Conservation (phyloP, 2,113 vertebrate species). For the Pelobates fuscus region DNA sequence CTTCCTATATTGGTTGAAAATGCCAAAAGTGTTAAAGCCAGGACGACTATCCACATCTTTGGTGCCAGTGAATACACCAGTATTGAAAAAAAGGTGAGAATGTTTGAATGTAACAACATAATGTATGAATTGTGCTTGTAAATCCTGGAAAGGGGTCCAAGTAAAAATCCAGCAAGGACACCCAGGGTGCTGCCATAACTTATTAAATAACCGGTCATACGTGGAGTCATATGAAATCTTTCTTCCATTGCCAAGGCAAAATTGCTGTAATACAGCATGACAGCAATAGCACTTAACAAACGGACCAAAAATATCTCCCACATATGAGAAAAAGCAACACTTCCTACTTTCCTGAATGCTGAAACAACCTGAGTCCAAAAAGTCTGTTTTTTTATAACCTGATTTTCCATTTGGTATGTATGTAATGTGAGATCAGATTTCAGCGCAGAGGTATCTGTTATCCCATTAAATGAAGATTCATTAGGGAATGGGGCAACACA, state of each 20-base stretch:
- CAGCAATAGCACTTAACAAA: conserved; percentile 84
- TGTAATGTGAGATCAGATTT: background rate
- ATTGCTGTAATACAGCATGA: conserved; percentile 92
- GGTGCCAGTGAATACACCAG: conserved; percentile 72
- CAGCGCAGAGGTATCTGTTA: background rate
- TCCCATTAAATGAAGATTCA: background rate
- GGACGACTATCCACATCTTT: conserved; percentile 73
- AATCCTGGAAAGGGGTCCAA: conserved; percentile 80
- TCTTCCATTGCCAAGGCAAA: conserved; percentile 91
- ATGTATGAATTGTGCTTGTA: conserved; percentile 76
- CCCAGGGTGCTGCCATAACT: conserved; percentile 89
- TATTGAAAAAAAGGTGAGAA: conserved; percentile 76
- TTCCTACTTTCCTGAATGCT: conserved; percentile 71
- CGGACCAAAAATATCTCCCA: conserved; percentile 89
- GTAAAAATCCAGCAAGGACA: conserved; percentile 79
- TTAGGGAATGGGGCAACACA: background rate
- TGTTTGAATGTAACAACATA: conserved; percentile 82
- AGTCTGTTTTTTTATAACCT: conserved; percentile 9
- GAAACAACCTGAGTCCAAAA: conserved; percentile 70
- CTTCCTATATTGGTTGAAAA: conserved; percentile 88
- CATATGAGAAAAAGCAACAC: conserved; percentile 78
- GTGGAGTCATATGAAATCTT: conserved; percentile 84
- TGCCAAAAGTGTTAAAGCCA: conserved; percentile 83
- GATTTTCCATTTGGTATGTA: background rate
- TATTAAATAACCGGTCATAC: conserved; percentile 82